Base-by-base conservation (phyloP, 2,888 invertebrate species). In the Pelosia muscerda region DNA sequence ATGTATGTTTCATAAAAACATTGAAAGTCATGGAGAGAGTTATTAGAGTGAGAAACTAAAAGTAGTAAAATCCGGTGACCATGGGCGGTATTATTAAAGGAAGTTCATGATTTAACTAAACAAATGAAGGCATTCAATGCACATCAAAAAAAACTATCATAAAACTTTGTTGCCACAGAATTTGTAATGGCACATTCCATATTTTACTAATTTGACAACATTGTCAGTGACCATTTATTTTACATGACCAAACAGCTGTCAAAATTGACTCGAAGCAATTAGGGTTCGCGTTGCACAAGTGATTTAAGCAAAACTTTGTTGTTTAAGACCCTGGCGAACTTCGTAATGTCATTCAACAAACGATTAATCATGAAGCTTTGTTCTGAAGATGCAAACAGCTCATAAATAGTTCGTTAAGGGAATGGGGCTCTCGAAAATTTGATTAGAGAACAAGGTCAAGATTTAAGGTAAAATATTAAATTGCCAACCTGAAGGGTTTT, bases 331-430 rank as follows among this genome's bases (percentile, higher is more conserved):
- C 65, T 66, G 72, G 74, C 78, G 77, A 82, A 86, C 85, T 84
- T 77, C 78, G 73, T 83, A 81, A 86, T 88, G 88, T 88, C 88
- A 87, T 88, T 86, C 77, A 68, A 66, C 64, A 71, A 73, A 84
- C 85, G 79, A 91, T 92, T 90, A 90, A 92, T 92, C 91, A 90
- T 73, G 71, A 72, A 75, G 83, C 82, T 84, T 87, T 86, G 88
- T 89, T 84, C 78, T 77, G 66, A 81, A 81, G 84, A 87, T 87
- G 85, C 88, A 87, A 89, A 88, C 81, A 84, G 74, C 81, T 84
- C 82, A 83, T 86, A 86, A 88, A 87, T 86, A 86, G 84, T 88
- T 85, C 76, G 81, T 82, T 85, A 82, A 79, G 75, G 67, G 67
- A 69, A 76, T 78, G 72, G 77, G 69, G 75, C 65, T 74, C 73